phyloP scores from a whole-genome alignment of 2,888 invertebrate genomes.

The Hartigia nigra region DNA sequence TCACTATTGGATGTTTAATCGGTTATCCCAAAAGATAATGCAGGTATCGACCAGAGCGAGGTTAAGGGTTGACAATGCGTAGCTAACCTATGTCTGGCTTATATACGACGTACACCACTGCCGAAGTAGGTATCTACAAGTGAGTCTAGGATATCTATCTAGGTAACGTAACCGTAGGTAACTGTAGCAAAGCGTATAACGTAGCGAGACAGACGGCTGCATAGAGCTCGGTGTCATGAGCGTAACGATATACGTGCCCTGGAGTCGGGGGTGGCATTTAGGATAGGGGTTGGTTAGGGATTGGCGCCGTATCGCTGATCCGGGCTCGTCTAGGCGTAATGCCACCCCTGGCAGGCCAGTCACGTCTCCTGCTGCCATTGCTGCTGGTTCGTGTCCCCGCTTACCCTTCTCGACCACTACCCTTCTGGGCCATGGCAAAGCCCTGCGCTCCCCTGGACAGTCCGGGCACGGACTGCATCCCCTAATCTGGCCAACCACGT shows the following conservation, averaged over 20 bases:
- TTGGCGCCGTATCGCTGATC: conserved; percentile 59
- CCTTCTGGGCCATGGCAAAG: conserved; percentile 35
- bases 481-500: conserved; percentile 30
- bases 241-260: conserved; percentile 51
- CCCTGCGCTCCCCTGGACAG: conserved; percentile 30
- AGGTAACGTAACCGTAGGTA: conserved; percentile 8
- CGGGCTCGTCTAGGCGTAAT: conserved; percentile 55
- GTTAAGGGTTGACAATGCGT: background rate
- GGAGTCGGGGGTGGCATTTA: conserved; percentile 31
- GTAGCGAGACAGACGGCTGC: conserved; percentile 31
- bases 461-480: conserved; percentile 41
- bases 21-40: background rate
- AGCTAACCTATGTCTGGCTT: background rate
- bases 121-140: background rate
- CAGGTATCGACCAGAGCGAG: background rate
- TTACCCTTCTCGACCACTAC: conserved; percentile 35
- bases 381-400: conserved; percentile 10
- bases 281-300: conserved; percentile 43
- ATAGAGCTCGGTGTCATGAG: conserved; percentile 45
- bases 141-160: background rate
- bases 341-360: conserved; percentile 55
- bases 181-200: conserved; percentile 11
- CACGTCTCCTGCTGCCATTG: conserved; percentile 52
- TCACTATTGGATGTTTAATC: background rate
- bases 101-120: background rate